A percentile compares a stretch with the other conserved stretches of the same genome.
Evolutionary conservation across 1,140 invertebrate species (phyloP).

Genomic region (Leptinotarsa texana): DNA sequence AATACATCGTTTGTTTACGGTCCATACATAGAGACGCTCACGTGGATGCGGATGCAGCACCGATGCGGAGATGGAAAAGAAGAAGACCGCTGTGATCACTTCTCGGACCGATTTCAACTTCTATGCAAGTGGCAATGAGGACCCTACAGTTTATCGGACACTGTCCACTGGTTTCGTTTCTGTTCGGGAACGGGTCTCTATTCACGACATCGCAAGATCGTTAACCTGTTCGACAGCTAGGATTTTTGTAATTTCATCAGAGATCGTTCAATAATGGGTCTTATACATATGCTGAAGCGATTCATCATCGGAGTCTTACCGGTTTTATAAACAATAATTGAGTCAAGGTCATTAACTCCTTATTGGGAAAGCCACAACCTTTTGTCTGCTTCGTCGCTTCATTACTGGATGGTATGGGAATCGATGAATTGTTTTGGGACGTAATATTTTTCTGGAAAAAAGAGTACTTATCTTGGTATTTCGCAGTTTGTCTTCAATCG

Average conservation of each 20-base stretch:
- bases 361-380: not conserved
- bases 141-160: not conserved
- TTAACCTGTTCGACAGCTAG: slow-evolving; percentile 17
- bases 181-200: not conserved
- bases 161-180: not conserved
- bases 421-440: too few species aligned
- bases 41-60: not conserved
- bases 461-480: too few species aligned
- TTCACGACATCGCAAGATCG: slow-evolving; percentile 3
- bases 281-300: slow-evolving; percentile 8
- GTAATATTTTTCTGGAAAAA: too few species aligned
- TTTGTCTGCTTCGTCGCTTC: not conserved
- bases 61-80: not conserved
- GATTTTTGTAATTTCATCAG: slow-evolving; percentile 10
- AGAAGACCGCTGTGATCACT: not conserved
- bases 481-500: too few species aligned
- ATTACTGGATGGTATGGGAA: too few species aligned
- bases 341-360: slow-evolving; percentile 3
- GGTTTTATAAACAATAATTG: slow-evolving; percentile 19
- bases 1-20: slow-evolving; percentile 18
- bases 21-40: slow-evolving; percentile 13
- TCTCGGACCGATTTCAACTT: too few species aligned
- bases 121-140: too few species aligned
- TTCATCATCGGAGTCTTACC: not conserved
- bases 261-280: not conserved